Percentiles rank a stretch among this genome's conserved stretches.
These are phyloP conservation scores for Clarias pachynema DNA, from an alignment of 2,797 vertebrate species.

Conservation along the genomic window DNA sequence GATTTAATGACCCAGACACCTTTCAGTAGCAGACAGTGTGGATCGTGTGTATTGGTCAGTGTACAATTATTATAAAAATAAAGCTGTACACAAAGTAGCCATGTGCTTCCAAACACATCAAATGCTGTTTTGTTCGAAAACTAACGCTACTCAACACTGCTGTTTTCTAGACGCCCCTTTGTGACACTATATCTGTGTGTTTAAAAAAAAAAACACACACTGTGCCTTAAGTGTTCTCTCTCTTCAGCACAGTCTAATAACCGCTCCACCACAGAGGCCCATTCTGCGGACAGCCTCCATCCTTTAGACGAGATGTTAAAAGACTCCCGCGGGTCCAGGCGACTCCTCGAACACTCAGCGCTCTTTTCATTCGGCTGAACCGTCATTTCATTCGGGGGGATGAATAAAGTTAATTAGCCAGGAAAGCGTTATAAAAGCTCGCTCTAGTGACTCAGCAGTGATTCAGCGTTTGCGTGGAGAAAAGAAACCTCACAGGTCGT, in stretches of 20 bases:
- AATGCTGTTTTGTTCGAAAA: neutral
- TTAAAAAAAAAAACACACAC: too few species aligned
- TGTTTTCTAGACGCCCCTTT: neutral
- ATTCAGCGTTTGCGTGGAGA: neutral
- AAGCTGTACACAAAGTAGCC: neutral
- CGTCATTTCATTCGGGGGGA: neutral
- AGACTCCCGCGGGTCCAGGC: neutral
- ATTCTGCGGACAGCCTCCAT: neutral
- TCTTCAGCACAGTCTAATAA: neutral
- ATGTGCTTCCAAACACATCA: neutral
- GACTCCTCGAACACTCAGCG: neutral
- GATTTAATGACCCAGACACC: neutral
- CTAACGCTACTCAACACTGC: neutral
- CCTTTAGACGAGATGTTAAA: neutral
- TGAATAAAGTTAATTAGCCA: slow-evolving; percentile 4
- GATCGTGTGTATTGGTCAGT: neutral
- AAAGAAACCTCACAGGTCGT: neutral
- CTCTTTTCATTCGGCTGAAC: slow-evolving; percentile 10
- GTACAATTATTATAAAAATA: neutral
- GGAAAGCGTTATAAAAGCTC: neutral
- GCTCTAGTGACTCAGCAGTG: slow-evolving; percentile 14
- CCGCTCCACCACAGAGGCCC: neutral
- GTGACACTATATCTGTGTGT: neutral
- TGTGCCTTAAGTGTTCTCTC: neutral
- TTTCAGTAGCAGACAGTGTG: neutral